Conservation (phyloP, 2,888 invertebrate genomes). For the Nomada lathburiana region DNA sequence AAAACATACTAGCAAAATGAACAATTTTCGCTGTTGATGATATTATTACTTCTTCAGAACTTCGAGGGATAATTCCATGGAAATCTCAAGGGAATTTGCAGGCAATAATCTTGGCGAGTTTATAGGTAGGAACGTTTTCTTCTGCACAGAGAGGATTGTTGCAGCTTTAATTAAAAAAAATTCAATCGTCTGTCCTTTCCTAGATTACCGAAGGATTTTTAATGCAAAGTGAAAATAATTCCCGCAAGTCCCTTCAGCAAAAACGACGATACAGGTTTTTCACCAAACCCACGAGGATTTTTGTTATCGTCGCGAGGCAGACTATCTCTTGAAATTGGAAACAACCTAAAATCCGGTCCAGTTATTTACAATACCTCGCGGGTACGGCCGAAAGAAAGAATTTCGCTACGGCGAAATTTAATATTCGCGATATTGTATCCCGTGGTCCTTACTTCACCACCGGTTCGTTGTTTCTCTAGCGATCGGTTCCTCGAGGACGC, state of each 20-base stretch:
- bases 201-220: conserved; percentile 3
- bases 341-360: conserved; percentile 22
- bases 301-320: conserved; percentile 53
- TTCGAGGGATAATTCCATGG: no score
- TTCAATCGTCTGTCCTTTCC: not conserved
- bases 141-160: not conserved
- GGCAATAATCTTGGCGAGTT: no score
- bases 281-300: conserved; percentile 44
- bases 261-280: conserved; percentile 36
- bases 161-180: conserved; percentile 14
- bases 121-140: not conserved
- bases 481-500: not conserved
- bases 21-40: no score
- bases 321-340: conserved; percentile 19
- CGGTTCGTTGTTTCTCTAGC: not conserved
- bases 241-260: not conserved
- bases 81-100: no score
- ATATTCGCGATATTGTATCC: conserved; percentile 59
- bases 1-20: no score
- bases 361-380: conserved; percentile 60
- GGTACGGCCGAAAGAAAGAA: conserved; percentile 45
- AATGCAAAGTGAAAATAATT: not conserved
- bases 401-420: conserved; percentile 46
- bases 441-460: not conserved
- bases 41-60: no score